Evolutionary conservation across 2,797 vertebrate species (phyloP), one percentile per base, ranked within the genome.

Genomic region (Microhierax caerulescens): DNA sequence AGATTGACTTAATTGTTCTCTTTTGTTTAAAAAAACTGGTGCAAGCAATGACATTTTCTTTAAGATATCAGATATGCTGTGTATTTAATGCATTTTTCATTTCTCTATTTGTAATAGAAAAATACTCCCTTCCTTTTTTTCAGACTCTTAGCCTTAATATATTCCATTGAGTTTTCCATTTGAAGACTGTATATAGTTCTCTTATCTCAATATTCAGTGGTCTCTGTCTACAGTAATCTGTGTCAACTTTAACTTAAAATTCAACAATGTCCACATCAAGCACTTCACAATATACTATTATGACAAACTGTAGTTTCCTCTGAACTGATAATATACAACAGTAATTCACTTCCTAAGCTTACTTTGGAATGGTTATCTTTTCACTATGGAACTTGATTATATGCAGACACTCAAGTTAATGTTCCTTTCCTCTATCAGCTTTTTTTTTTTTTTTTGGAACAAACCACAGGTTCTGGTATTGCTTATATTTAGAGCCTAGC

Each of bases 211-310:
- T 80, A 94, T 39, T 83, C 34, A 74, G 2, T 57, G 24, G 57
- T 12, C 15, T 91, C 28, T 94, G 73, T 90, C 74, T 69, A 56
- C 48, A 72, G 43, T 54, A 90, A 97, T 97, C 78, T 95, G 30
- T 90, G 75, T 80, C 79, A 93, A 47, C 88, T 86, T 90, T 93
- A 79, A 68, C 65, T 91, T 81, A 61, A 92, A 97, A 93, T 95
- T 72, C 68, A 91, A 45, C 45, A 85, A 39, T 34, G 20, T 67
- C 96, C 82, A 41, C 34, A 87, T 65, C 30, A 73, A 86, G 24
- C 65, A 59, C 57, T 83, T 73, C 50, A 57, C 37, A 85, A 27
- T 22, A 69, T 30, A 57, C 11, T 61, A 45, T 69, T 67, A 68
- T 63, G 79, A 28, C 11, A 87, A 82, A 70, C 5, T 47, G 5